phyloP scores from a whole-genome alignment of 2,888 invertebrate genomes.

The Dicyrtoma fusca region DNA sequence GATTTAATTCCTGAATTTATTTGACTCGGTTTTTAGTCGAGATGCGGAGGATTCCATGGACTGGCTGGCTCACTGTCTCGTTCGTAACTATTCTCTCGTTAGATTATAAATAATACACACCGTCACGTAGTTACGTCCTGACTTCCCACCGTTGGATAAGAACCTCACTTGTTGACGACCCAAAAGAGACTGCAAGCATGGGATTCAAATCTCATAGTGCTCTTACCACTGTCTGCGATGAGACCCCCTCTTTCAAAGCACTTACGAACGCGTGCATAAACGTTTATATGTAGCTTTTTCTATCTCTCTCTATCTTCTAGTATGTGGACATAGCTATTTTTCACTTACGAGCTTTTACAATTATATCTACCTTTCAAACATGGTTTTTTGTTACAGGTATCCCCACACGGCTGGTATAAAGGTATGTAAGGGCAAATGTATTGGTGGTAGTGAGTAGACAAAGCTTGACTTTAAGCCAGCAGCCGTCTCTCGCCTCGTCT shows the following conservation, averaged over 20 bases:
- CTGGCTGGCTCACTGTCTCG: too few relatives aligned
- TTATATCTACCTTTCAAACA: constrained; percentile 8
- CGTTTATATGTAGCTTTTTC: background rate
- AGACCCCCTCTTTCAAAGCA: too few relatives aligned
- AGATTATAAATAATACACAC: too few relatives aligned
- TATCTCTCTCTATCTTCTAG: background rate
- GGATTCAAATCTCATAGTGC: constrained; percentile 19
- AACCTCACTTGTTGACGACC: constrained; percentile 26
- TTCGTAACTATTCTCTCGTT: too few relatives aligned
- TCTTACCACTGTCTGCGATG: constrained; percentile 1
- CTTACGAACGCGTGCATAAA: too few relatives aligned
- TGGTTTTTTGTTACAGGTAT: constrained; percentile 22
- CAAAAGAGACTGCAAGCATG: constrained; percentile 26
- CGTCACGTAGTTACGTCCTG: background rate
- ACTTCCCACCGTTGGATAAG: background rate
- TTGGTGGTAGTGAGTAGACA: too few relatives aligned
- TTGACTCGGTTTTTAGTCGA: too few relatives aligned
- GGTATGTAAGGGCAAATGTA: too few relatives aligned
- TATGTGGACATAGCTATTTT: background rate
- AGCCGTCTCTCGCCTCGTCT: constrained; percentile 1
- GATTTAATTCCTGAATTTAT: too few relatives aligned
- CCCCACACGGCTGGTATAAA: too few relatives aligned
- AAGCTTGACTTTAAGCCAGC: background rate
- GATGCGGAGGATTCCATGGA: too few relatives aligned
- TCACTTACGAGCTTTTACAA: constrained; percentile 20